Evolutionary conservation across 2,113 vertebrate genomes (phyloP).

Genomic region (Sphyrna mokarran): DNA sequence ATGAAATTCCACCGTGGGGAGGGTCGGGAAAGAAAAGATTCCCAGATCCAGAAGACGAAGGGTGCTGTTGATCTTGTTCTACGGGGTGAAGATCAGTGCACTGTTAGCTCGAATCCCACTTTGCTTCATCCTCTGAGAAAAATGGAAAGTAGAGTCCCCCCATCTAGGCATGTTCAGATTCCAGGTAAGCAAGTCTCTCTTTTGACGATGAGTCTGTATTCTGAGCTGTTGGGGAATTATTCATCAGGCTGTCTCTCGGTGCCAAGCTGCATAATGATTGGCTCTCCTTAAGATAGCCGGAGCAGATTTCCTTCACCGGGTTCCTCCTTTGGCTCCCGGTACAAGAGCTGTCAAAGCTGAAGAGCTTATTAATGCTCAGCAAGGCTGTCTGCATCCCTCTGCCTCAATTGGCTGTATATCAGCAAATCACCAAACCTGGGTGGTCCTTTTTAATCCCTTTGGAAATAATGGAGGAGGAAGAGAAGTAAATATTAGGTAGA

Average conservation of each 20-base stretch:
- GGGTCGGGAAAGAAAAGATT: too few relatives aligned
- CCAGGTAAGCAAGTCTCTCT: too few relatives aligned
- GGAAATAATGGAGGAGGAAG: background rate
- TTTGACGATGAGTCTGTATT: background rate
- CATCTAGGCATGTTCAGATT: background rate
- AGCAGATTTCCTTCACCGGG: background rate
- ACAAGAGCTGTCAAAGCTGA: background rate
- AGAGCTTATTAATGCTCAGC: background rate
- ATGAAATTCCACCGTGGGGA: background rate
- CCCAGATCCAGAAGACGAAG: background rate
- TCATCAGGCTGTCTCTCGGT: background rate
- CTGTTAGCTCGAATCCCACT: background rate
- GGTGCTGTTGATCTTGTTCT: background rate
- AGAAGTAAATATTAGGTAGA: background rate
- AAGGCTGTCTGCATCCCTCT: background rate
- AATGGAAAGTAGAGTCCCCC: background rate
- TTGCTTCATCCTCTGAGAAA: background rate
- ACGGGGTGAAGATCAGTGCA: background rate
- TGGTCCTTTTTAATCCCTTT: background rate
- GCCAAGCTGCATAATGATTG: background rate
- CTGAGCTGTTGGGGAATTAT: background rate
- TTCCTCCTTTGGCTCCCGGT: background rate
- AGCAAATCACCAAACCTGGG: background rate
- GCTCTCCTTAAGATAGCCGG: background rate
- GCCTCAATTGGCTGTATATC: background rate